A percentile compares a stretch with the other conserved stretches of the same genome.
phyloP scores from a whole-genome alignment of 2,888 invertebrate species.

The Smittia sp. region DNA sequence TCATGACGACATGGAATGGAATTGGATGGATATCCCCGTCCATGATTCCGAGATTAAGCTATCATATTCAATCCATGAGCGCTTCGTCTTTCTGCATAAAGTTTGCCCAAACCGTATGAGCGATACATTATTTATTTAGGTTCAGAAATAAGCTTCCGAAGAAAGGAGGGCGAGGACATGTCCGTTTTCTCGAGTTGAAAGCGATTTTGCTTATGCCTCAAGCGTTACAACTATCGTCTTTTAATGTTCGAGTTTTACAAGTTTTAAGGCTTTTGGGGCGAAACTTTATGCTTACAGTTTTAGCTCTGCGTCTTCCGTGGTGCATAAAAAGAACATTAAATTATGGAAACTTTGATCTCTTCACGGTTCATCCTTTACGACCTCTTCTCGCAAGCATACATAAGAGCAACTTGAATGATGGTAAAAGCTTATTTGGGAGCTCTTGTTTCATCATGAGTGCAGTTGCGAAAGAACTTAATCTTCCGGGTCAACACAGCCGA shows the following conservation, averaged over 20 bases:
- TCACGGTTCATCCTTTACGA: not conserved
- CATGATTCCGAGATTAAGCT: conserved; percentile 38
- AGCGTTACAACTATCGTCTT: not conserved
- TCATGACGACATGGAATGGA: not conserved
- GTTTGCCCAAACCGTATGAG: too few relatives aligned
- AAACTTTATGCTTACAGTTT: not conserved
- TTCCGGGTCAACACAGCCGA: too few relatives aligned
- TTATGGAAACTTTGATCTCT: conserved; percentile 38
- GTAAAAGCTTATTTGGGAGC: too few relatives aligned
- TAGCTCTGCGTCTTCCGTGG: not conserved
- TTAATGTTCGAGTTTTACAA: conserved; percentile 13
- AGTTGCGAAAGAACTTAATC: too few relatives aligned
- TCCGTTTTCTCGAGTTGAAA: too few relatives aligned
- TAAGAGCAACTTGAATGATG: too few relatives aligned
- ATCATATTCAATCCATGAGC: conserved; percentile 39
- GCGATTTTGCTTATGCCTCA: not conserved
- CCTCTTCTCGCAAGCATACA: too few relatives aligned
- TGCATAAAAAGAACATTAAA: conserved; percentile 30
- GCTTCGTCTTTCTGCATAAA: not conserved
- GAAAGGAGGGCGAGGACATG: too few relatives aligned
- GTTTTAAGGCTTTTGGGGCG: not conserved
- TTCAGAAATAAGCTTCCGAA: conserved; percentile 2
- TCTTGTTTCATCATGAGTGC: too few relatives aligned
- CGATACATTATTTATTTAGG: conserved; percentile 40
- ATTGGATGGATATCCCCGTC: conserved; percentile 11